Conservation (phyloP, 2,113 vertebrate genomes). For the Ursus arctos region DNA sequence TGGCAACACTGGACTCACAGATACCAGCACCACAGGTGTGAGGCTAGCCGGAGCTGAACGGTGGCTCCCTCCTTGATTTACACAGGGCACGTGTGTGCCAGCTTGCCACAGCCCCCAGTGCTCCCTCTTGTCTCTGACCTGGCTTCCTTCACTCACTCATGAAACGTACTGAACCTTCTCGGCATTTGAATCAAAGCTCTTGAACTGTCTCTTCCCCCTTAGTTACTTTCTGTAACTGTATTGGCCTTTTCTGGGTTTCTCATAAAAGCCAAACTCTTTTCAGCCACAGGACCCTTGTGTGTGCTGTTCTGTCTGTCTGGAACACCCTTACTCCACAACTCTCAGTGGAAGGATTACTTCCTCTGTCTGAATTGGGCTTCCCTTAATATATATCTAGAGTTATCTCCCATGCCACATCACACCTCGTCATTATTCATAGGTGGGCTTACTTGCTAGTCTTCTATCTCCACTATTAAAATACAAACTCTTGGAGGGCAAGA, state of each 20-base stretch:
- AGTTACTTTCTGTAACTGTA: background rate
- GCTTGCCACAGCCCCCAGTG: background rate
- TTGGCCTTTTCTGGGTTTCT: background rate
- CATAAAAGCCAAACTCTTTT: background rate
- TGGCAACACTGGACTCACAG: background rate
- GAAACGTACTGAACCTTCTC: background rate
- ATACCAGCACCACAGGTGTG: background rate
- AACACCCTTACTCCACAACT: background rate
- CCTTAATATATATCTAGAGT: background rate
- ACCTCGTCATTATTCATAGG: background rate
- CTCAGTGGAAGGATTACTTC: background rate
- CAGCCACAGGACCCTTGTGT: background rate
- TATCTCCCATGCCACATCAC: background rate
- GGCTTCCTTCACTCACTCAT: background rate
- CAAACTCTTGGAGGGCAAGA: background rate
- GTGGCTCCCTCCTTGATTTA: background rate
- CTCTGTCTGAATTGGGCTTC: background rate
- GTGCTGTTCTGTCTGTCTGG: background rate
- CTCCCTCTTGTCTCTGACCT: background rate
- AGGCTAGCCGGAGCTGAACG: background rate
- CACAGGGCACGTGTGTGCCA: background rate
- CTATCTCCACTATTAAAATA: background rate
- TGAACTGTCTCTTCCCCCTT: background rate
- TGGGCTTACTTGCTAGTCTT: background rate
- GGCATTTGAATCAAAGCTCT: background rate